These are phyloP conservation scores for Paralichthys olivaceus DNA, from an alignment of 2,113 vertebrate genomes.

Conservation along the genomic window DNA sequence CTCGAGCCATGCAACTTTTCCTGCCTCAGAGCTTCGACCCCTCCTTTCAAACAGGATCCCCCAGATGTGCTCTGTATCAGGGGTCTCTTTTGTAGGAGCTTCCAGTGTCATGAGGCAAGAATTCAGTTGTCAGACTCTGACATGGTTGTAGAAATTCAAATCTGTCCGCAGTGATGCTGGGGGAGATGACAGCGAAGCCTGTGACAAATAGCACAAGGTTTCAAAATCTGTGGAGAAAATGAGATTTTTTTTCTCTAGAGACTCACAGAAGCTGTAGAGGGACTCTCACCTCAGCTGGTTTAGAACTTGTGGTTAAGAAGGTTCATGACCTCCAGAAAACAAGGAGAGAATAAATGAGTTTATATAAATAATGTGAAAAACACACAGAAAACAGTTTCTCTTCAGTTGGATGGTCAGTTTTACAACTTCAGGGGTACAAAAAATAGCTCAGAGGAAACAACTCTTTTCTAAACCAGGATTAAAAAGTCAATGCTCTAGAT, in stretches of 20 bases:
- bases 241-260: background rate
- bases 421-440: no score
- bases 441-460: background rate
- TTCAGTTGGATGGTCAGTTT: no score
- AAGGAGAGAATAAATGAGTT: background rate
- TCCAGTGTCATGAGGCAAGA: background rate
- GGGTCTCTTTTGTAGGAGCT: background rate
- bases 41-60: background rate
- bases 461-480: background rate
- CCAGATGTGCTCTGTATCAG: background rate
- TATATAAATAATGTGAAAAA: background rate
- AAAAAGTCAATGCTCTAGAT: background rate
- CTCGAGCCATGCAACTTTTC: constrained; percentile 16
- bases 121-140: background rate
- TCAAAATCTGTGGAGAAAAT: no score
- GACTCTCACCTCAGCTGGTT: background rate
- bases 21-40: background rate
- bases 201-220: background rate
- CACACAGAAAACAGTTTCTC: background rate
- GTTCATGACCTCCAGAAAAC: background rate
- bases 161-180: background rate
- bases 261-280: background rate
- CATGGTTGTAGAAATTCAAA: background rate
- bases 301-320: no score
- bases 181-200: background rate